Percentiles rank a stretch among this genome's conserved stretches.
phyloP scores from a whole-genome alignment of 1,140 invertebrate genomes.

The Rhyzopertha dominica region DNA sequence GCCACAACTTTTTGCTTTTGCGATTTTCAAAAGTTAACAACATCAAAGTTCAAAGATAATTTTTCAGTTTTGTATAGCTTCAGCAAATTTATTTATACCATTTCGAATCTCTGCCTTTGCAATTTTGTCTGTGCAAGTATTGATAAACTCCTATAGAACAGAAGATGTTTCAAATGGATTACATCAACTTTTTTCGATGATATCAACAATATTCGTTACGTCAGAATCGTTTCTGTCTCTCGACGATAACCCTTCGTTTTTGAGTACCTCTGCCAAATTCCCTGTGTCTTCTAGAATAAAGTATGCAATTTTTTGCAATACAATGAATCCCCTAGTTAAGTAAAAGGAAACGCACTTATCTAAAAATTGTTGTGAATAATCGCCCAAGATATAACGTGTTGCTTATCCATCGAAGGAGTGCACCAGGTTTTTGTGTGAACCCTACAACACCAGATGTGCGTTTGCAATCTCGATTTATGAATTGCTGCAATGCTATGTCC shows the following conservation, averaged over 20 bases:
- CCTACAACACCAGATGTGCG: slow-evolving; percentile 9
- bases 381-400: slow-evolving; percentile 8
- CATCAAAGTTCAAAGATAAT: not conserved
- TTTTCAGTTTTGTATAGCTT: too few relatives aligned
- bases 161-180: slow-evolving; percentile 14
- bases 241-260: too few relatives aligned
- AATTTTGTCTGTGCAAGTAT: slow-evolving; percentile 9
- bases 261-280: too few relatives aligned
- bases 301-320: too few relatives aligned
- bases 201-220: slow-evolving; percentile 7
- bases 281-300: too few relatives aligned
- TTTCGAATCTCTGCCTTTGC: not conserved
- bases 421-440: slow-evolving; percentile 3
- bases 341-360: too few relatives aligned
- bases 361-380: slow-evolving; percentile 12
- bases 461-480: slow-evolving; percentile 9
- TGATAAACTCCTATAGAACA: slow-evolving; percentile 2
- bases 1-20: slow-evolving; percentile 12
- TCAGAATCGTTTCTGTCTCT: slow-evolving; percentile 9
- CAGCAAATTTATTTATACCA: slow-evolving; percentile 6
- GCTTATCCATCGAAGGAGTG: slow-evolving; percentile 12
- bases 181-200: slow-evolving; percentile 7
- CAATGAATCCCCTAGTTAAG: too few relatives aligned
- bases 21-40: not conserved
- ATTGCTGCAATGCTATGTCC: slow-evolving; percentile 8